These are phyloP conservation scores for Thaumatotibia leucotreta DNA, from an alignment of 1,140 invertebrate species.

Conservation along the genomic window DNA sequence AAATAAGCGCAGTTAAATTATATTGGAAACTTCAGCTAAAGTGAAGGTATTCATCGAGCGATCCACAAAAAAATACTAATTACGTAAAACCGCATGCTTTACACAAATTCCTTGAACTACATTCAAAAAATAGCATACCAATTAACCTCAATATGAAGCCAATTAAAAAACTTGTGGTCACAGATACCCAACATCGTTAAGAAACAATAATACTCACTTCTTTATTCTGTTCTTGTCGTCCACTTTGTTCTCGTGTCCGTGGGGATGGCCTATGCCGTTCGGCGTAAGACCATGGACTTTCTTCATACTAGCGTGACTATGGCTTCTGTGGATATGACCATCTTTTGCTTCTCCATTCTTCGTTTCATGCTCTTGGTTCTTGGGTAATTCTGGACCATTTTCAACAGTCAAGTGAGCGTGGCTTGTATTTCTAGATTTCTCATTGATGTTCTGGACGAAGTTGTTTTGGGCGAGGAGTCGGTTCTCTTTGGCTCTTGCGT, in stretches of 20 bases:
- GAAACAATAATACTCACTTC: conserved; percentile 45
- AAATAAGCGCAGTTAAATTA: too few species aligned
- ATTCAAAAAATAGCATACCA: conserved; percentile 10
- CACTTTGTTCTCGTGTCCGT: conserved; percentile 40
- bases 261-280: conserved; percentile 50
- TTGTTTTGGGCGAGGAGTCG: conserved; percentile 68
- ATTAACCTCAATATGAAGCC: background rate
- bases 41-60: too few species aligned
- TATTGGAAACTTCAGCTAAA: too few species aligned
- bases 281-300: conserved; percentile 50
- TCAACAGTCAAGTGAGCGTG: conserved; percentile 58
- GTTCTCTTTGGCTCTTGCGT: conserved; percentile 68
- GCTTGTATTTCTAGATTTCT: conserved; percentile 53
- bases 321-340: conserved; percentile 56
- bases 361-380: conserved; percentile 36
- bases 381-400: conserved; percentile 41
- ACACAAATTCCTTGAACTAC: background rate
- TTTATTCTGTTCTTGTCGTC: conserved; percentile 51
- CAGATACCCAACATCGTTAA: background rate
- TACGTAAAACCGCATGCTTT: background rate
- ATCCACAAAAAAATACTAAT: background rate
- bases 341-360: conserved; percentile 23
- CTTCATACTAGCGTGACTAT: conserved; percentile 68
- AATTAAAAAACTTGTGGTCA: background rate
- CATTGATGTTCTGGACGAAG: conserved; percentile 64